Conservation (phyloP, 2,888 invertebrate genomes). For the Epinotia demarniana region DNA sequence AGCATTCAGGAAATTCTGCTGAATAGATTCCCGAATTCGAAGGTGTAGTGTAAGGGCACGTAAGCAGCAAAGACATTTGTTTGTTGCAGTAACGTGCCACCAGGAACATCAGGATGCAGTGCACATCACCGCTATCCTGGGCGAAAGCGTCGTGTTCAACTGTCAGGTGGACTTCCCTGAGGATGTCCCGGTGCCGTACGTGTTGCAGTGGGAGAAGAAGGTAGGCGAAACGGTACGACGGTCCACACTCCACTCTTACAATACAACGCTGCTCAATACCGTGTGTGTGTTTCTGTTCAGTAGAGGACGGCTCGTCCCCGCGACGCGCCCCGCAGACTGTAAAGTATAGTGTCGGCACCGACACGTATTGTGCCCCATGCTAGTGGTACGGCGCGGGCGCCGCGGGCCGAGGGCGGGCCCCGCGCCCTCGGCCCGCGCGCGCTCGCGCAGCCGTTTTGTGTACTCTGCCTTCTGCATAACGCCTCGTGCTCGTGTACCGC, state of each 20-base stretch:
- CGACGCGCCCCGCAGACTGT: slow-evolving; percentile 80
- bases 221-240: slow-evolving; percentile 98
- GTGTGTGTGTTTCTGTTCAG: slow-evolving; percentile 85
- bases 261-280: slow-evolving; percentile 84
- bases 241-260: slow-evolving; percentile 83
- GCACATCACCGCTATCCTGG: slow-evolving; percentile 98
- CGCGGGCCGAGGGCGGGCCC: slow-evolving; percentile 72
- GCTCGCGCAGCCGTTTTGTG: slow-evolving; percentile 75
- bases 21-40: neutral
- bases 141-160: slow-evolving; percentile 98
- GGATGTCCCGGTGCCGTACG: slow-evolving; percentile 98
- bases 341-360: slow-evolving; percentile 78
- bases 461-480: slow-evolving; percentile 78
- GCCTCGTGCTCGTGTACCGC: slow-evolving; percentile 72
- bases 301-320: slow-evolving; percentile 81
- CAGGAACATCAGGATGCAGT: slow-evolving; percentile 97
- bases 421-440: slow-evolving; percentile 72
- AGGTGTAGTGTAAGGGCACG: neutral
- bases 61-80: neutral
- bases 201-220: slow-evolving; percentile 99
- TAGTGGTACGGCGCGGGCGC: slow-evolving; percentile 74
- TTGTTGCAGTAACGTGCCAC: slow-evolving; percentile 87
- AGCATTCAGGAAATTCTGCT: too few relatives aligned
- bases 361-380: slow-evolving; percentile 69
- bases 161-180: slow-evolving; percentile 99